A percentile compares a stretch with the other conserved stretches of the same genome.
phyloP scores from a whole-genome alignment of 92 coral and sea anemone genomes.

The Porites divaricata region DNA sequence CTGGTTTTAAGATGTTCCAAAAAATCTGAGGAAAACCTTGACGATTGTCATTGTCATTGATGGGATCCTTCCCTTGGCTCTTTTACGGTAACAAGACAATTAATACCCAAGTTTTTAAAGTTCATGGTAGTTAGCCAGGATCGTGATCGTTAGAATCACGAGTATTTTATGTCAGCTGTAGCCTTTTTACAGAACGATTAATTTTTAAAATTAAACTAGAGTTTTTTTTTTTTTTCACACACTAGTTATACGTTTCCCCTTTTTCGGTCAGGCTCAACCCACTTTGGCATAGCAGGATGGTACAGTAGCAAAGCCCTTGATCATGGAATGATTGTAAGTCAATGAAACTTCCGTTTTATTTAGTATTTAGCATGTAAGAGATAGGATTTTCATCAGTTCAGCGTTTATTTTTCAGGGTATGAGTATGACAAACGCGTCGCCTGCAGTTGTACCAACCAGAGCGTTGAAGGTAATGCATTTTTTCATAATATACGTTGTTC shows the following conservation, averaged over 20 bases:
- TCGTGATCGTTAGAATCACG: background rate
- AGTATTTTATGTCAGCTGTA: background rate
- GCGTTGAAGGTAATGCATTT: constrained; percentile 70
- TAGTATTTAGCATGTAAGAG: background rate
- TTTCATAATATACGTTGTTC: too few relatives aligned
- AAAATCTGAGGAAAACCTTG: too few relatives aligned
- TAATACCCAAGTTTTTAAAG: background rate
- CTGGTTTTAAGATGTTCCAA: too few relatives aligned
- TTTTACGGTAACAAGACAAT: too few relatives aligned
- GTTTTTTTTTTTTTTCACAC: too few relatives aligned
- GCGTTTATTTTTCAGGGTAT: constrained; percentile 66
- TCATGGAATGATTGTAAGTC: constrained; percentile 90
- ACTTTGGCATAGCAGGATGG: constrained; percentile 97
- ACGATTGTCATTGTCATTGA: too few relatives aligned
- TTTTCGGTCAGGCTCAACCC: constrained; percentile 78
- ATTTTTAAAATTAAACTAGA: too few relatives aligned
- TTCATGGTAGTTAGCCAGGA: too few relatives aligned
- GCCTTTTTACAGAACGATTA: background rate
- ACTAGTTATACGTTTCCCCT: background rate
- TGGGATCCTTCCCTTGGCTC: too few relatives aligned
- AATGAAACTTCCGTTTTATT: background rate
- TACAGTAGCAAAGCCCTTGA: constrained; percentile 83
- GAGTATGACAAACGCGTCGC: constrained; percentile 91
- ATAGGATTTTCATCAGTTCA: background rate
- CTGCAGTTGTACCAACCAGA: constrained; percentile 93